Base-by-base conservation (phyloP, 1,140 invertebrate species). In the Anoplolepis gracilipes region DNA sequence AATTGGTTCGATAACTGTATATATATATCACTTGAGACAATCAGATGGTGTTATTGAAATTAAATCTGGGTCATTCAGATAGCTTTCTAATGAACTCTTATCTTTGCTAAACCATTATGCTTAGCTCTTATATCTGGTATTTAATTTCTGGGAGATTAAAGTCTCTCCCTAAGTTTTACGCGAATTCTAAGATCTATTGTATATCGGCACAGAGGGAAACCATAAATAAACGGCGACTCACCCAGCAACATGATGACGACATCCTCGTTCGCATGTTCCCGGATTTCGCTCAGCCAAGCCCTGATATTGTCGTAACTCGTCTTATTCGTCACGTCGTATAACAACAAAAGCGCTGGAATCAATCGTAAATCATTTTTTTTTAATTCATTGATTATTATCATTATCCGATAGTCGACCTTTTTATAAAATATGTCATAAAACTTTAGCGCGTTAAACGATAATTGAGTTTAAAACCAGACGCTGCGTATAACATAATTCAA, bases 311-410 rank as follows among this genome's bases (percentile, higher is more conserved):
- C 97, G 93, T 97, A 98, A 91, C 98, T 98, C 42, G 96, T 97
- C 95, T 98, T 97, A 92, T 98, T 98, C 57, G 98, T 99, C 75
- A 99, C 97, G 94, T 99, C 98, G 94, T 99, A 99, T 0, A 99
- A 96, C 76, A 99, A 95, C 55, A 99, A 96, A 73, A 99, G 94
- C 11, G 97, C 97, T 98, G 95, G 88, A 96, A 97, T 87, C 61
- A 87, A 82, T 91, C 73, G 85, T 69, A n/a, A 67, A 70, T 65
- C 62, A 64, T 1, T 16, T 30, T 69, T 55, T 42, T 70, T 70
- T 59, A 69, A 22, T 57, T 89, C 76, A 86, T 88, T 86, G 85
- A 90, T 87, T 64, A 89, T 86, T 33, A 25, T 36, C 61, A 30
- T 87, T 79, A 49, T 61, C 57, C 61, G 33, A 86, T 6, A 28